These are phyloP conservation scores for Atta texana DNA, from an alignment of 1,140 invertebrate genomes.

Conservation along the genomic window DNA sequence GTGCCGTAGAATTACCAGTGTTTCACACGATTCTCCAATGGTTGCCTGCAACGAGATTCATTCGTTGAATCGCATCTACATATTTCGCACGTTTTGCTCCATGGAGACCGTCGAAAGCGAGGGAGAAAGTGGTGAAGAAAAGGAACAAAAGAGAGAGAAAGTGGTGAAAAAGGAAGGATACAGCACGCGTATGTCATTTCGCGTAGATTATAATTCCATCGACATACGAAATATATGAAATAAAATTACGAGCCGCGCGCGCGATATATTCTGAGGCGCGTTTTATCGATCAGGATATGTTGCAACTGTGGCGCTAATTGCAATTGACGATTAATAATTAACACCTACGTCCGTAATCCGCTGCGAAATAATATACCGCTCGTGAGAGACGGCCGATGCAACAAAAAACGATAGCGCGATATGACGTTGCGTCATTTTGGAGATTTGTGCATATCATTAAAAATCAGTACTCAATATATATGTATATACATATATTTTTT, in stretches of 20 bases:
- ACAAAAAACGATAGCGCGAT: conserved; percentile 22
- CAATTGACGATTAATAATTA: conserved; percentile 64
- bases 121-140: background rate
- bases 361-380: conserved; percentile 49
- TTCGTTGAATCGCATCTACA: conserved; percentile 36
- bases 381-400: background rate
- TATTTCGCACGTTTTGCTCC: conserved; percentile 26
- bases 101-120: conserved; percentile 1
- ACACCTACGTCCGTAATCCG: conserved; percentile 50
- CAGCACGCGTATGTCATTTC: background rate
- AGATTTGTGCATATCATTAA: conserved; percentile 25
- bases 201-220: conserved; percentile 54
- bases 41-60: conserved; percentile 44
- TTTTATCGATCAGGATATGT: conserved; percentile 56
- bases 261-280: conserved; percentile 43
- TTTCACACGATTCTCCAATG: conserved; percentile 32
- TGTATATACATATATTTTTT: background rate
- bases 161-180: background rate
- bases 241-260: conserved; percentile 48
- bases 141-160: background rate
- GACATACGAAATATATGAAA: conserved; percentile 22
- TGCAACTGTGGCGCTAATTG: conserved; percentile 56
- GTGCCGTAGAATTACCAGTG: conserved; percentile 46
- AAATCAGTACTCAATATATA: background rate
- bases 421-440: conserved; percentile 24